Base-by-base conservation (phyloP, 2,888 invertebrate genomes). In the Xestobium rufovillosum region DNA sequence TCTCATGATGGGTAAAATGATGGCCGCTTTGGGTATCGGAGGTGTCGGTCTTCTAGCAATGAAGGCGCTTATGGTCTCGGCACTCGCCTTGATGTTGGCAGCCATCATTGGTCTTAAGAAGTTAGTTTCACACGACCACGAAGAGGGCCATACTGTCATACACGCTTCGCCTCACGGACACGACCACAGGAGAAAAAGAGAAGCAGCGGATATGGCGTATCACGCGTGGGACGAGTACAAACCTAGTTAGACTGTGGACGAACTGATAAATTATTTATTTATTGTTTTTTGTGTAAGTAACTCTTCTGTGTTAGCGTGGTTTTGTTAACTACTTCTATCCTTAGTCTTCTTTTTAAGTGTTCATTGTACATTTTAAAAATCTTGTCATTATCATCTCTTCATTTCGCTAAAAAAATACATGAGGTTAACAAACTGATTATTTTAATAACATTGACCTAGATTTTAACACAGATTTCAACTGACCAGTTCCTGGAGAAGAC, bases 91-190 rank as follows among this genome's bases (percentile, higher is more conserved):
- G 8, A 75, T 85, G 75, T 66, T 86, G 37, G 80, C 86, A 26
- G 71, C 78, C n/a, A 71, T 86, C 26, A 72, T 85, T 1, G 85
- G 83, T 2, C 67, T 83, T 26, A 86, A 86, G 66, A 80, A 83
- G 43, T 62, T 83, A 36, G 64, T 80, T 0, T 72, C 77, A 2
- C 60, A 66, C 14, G 75, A 75, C 14, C 64, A 52, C 42, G 64
- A 61, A 49, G 68, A 60, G 3, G 57, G 61, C 31, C 65, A 64
- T 42, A 68, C 61, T 57, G 76, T 69, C 43, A 77, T 67, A 32
- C 72, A 72, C 46, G 72, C 71, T 2, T 52, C 56, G 14, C 57
- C 57, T 3, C 76, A 77, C 52, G 77, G 76, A 9, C 74, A 75
- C 49, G 76, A 78, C 33, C 67, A 76, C 44, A 66, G 73, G 51